Evolutionary conservation across 2,888 invertebrate genomes (phyloP).

Genomic region (Nebria salina): DNA sequence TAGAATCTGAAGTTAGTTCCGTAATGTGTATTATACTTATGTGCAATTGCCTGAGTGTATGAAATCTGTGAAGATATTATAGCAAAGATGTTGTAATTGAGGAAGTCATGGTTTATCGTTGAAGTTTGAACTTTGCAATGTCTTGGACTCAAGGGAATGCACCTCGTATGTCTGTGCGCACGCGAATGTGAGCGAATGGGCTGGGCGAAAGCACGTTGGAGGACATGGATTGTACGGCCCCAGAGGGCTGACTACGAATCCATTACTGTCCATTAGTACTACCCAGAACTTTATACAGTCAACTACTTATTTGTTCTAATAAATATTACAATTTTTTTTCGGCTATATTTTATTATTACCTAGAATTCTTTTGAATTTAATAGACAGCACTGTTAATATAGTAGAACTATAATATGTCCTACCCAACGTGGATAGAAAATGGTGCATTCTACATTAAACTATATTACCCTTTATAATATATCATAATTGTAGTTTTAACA

Average conservation of each 20-base stretch:
- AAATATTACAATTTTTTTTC: neutral
- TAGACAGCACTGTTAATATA: no score
- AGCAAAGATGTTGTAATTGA: constrained; percentile 34
- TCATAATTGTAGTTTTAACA: no score
- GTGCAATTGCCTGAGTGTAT: neutral
- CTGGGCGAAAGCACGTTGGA: neutral
- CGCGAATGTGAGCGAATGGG: constrained; percentile 1
- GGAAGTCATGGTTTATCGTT: constrained; percentile 31
- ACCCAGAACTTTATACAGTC: constrained; percentile 7
- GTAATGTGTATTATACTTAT: neutral
- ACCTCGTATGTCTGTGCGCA: constrained; percentile 3
- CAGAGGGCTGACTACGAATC: constrained; percentile 38
- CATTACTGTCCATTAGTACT: constrained; percentile 41
- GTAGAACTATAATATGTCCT: no score
- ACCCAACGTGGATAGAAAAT: no score
- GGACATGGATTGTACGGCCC: constrained; percentile 36
- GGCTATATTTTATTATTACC: neutral
- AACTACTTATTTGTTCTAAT: neutral
- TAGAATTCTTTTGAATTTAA: neutral
- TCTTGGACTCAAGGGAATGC: constrained; percentile 33
- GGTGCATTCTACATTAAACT: no score
- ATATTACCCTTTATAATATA: no score
- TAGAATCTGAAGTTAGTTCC: constrained; percentile 1
- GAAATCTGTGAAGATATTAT: constrained; percentile 13
- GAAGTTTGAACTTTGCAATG: constrained; percentile 34